Conservation (phyloP, 1,140 invertebrate species). For the Archegozetes longisetosus region DNA sequence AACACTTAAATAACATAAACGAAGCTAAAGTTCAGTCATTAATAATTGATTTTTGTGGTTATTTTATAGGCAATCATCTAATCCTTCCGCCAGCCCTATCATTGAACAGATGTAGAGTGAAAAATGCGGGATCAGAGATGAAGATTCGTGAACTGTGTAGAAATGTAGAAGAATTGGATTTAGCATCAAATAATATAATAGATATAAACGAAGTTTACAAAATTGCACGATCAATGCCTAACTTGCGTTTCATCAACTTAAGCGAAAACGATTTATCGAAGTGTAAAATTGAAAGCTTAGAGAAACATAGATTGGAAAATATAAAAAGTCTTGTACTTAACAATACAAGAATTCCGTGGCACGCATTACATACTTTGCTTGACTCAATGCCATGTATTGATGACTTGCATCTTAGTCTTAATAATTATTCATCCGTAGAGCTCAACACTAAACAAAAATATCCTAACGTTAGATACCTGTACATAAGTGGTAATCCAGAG, state of each 20-base stretch:
- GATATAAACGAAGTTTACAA: constrained; percentile 72
- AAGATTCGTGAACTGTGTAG: constrained; percentile 55
- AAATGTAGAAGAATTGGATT: constrained; percentile 68
- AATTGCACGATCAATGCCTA: constrained; percentile 66
- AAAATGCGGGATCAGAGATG: constrained; percentile 17
- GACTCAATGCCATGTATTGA: constrained; percentile 47
- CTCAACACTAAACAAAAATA: constrained; percentile 36
- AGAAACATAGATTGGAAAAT: constrained; percentile 21
- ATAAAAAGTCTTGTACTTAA: constrained; percentile 65
- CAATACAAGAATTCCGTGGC: constrained; percentile 65
- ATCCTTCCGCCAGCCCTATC: constrained; percentile 21
- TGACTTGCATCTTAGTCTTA: constrained; percentile 72
- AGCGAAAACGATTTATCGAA: constrained; percentile 58
- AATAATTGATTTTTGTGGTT: no score
- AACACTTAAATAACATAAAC: no score
- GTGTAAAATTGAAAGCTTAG: constrained; percentile 2
- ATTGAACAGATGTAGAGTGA: constrained; percentile 20
- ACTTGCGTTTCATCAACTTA: constrained; percentile 71
- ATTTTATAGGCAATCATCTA: constrained; percentile 13
- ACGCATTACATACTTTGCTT: constrained; percentile 55
- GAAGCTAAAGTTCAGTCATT: no score
- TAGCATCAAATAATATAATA: constrained; percentile 70
- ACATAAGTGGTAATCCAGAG: constrained; percentile 41
- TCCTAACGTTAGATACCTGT: constrained; percentile 46
- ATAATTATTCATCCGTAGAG: constrained; percentile 57